Conservation (phyloP, 1,140 invertebrate genomes). For the Caenorhabditis remanei region DNA sequence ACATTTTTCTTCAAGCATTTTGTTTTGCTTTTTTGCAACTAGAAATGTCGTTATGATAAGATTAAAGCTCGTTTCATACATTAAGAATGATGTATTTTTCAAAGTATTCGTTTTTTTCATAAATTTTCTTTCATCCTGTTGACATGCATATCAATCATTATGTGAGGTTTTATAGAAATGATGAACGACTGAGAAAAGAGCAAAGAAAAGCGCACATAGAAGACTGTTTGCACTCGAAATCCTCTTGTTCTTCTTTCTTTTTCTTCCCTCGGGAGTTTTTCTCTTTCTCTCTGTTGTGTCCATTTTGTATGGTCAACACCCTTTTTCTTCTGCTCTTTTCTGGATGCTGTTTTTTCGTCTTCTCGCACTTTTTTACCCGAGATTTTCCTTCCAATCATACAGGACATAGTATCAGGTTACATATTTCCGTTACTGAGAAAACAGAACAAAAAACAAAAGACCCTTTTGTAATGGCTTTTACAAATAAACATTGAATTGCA, state of each 20-base stretch:
- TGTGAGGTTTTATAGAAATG: slow-evolving; percentile 34
- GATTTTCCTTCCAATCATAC: slow-evolving; percentile 20
- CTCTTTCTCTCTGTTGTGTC: slow-evolving; percentile 29
- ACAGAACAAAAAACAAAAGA: slow-evolving; percentile 25
- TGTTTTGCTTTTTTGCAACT: too few species aligned
- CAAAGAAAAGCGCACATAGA: slow-evolving; percentile 28
- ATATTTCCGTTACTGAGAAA: slow-evolving; percentile 32
- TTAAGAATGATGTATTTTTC: not conserved
- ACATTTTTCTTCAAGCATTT: too few species aligned
- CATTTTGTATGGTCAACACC: slow-evolving; percentile 48
- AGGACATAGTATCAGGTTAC: slow-evolving; percentile 22
- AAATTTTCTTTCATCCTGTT: not conserved
- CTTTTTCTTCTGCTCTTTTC: not conserved
- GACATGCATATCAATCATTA: slow-evolving; percentile 35
- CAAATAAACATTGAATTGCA: slow-evolving; percentile 80
- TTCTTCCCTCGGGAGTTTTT: slow-evolving; percentile 48
- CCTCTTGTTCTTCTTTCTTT: slow-evolving; percentile 43
- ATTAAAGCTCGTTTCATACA: not conserved
- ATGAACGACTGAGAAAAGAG: slow-evolving; percentile 17
- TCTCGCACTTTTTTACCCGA: slow-evolving; percentile 44
- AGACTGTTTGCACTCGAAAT: slow-evolving; percentile 55
- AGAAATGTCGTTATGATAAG: too few species aligned
- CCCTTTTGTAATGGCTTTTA: not conserved
- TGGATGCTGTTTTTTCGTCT: not conserved
- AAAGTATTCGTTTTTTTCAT: not conserved